Percentiles rank a stretch among this genome's conserved stretches.
These are phyloP conservation scores for Epicampocera succincta DNA, from an alignment of 2,888 invertebrate genomes.

Conservation along the genomic window DNA sequence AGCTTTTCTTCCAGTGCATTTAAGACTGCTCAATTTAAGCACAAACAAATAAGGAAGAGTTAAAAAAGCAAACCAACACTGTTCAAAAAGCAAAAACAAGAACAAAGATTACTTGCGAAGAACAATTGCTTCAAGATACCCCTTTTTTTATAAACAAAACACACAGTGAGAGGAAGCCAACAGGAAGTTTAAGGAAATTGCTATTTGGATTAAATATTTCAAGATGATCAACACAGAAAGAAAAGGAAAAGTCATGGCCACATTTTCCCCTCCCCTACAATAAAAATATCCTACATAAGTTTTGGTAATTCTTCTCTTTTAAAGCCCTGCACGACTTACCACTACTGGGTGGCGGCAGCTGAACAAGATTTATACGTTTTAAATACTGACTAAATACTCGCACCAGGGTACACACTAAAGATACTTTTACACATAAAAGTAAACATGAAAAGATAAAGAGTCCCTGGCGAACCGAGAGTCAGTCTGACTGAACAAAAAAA, in stretches of 20 bases:
- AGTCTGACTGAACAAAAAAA: neutral
- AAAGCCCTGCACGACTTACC: neutral
- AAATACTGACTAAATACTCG: neutral
- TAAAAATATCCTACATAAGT: neutral
- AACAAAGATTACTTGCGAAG: conserved; percentile 21
- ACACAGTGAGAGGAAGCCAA: neutral
- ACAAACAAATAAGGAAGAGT: conserved; percentile 4
- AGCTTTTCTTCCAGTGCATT: conserved; percentile 9
- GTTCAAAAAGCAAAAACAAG: neutral
- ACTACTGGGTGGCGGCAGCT: conserved; percentile 22
- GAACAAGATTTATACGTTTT: conserved; percentile 32
- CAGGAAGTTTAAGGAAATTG: conserved; percentile 65
- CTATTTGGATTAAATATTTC: conserved; percentile 42
- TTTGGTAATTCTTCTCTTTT: neutral
- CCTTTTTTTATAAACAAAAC: conserved; percentile 3
- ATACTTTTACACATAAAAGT: conserved; percentile 10
- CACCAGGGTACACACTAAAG: neutral
- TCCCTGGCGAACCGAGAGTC: conserved; percentile 30
- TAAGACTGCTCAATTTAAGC: neutral
- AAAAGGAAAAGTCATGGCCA: conserved; percentile 25
- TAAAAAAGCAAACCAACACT: conserved; percentile 18
- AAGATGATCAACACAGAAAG: conserved; percentile 26
- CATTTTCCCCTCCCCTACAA: neutral
- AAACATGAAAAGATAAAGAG: conserved; percentile 55
- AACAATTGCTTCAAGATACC: conserved; percentile 15